Conservation (phyloP, 2,113 vertebrate species). For the Rhabdornis inornatus region DNA sequence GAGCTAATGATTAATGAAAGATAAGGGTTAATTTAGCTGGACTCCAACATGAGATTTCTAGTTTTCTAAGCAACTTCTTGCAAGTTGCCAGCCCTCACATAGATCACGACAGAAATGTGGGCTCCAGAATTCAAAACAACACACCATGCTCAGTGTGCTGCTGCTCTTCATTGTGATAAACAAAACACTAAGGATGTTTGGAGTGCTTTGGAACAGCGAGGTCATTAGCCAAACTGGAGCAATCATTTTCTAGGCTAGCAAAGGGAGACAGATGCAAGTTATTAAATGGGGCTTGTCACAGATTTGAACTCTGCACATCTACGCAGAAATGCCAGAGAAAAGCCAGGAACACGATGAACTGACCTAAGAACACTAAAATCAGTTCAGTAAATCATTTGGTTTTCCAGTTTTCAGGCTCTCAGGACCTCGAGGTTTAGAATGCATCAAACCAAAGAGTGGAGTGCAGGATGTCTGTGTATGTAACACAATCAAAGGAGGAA, state of each 20-base stretch:
- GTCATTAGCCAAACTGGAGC: slow-evolving; percentile 3
- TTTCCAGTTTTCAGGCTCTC: slow-evolving; percentile 13
- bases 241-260: slow-evolving; percentile 11
- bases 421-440: background rate
- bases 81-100: background rate
- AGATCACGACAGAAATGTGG: background rate
- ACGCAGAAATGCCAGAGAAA: background rate
- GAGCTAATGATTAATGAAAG: background rate
- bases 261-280: slow-evolving; percentile 60
- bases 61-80: background rate
- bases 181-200: slow-evolving; percentile 6
- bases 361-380: slow-evolving; percentile 7
- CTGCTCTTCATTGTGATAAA: background rate
- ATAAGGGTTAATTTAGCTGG: background rate
- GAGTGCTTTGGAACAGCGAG: background rate
- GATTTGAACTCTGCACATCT: slow-evolving; percentile 33
- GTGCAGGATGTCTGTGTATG: background rate
- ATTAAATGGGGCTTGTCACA: slow-evolving; percentile 58
- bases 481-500: background rate
- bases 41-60: background rate
- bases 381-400: slow-evolving; percentile 9
- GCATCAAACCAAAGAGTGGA: background rate
- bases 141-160: background rate
- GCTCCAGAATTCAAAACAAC: background rate
- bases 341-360: slow-evolving; percentile 58